A percentile compares a stretch with the other conserved stretches of the same genome.
phyloP scores from a whole-genome alignment of 2,888 invertebrate species.

The Clitarchus hookeri region DNA sequence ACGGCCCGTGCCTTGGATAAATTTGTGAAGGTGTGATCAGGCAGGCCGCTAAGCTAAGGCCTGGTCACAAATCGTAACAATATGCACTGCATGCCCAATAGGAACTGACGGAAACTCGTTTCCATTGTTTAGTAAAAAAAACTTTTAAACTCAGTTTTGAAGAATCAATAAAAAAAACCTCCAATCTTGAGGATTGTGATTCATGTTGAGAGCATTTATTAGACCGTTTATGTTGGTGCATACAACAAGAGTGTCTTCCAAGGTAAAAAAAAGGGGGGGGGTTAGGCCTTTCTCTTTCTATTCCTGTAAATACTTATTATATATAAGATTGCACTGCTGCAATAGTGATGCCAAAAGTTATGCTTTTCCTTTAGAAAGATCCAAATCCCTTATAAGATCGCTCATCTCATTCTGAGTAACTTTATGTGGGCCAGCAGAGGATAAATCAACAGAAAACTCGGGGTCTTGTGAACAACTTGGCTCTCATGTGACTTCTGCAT shows the following conservation, averaged over 20 bases:
- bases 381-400: slow-evolving; percentile 24
- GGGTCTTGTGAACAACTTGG: neutral
- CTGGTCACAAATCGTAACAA: too few species aligned
- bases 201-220: slow-evolving; percentile 6
- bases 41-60: too few species aligned
- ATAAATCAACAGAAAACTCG: slow-evolving; percentile 20
- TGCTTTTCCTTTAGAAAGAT: slow-evolving; percentile 9
- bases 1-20: too few species aligned
- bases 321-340: slow-evolving; percentile 38
- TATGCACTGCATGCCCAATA: slow-evolving; percentile 45
- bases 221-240: too few species aligned
- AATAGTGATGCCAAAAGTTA: slow-evolving; percentile 16
- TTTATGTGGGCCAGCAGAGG: slow-evolving; percentile 21
- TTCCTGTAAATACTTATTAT: slow-evolving; percentile 35
- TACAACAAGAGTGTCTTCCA: slow-evolving; percentile 33
- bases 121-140: slow-evolving; percentile 47
- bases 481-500: neutral
- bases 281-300: slow-evolving; percentile 32
- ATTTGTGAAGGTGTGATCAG: too few species aligned
- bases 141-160: slow-evolving; percentile 47
- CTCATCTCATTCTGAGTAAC: slow-evolving; percentile 17
- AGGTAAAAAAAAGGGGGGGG: slow-evolving; percentile 3
- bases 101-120: slow-evolving; percentile 43
- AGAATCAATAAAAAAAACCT: slow-evolving; percentile 47
- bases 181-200: slow-evolving; percentile 43